Evolutionary conservation across 1,140 invertebrate genomes (phyloP), one percentile per base, ranked within the genome.

Genomic region (Ceratitis capitata): DNA sequence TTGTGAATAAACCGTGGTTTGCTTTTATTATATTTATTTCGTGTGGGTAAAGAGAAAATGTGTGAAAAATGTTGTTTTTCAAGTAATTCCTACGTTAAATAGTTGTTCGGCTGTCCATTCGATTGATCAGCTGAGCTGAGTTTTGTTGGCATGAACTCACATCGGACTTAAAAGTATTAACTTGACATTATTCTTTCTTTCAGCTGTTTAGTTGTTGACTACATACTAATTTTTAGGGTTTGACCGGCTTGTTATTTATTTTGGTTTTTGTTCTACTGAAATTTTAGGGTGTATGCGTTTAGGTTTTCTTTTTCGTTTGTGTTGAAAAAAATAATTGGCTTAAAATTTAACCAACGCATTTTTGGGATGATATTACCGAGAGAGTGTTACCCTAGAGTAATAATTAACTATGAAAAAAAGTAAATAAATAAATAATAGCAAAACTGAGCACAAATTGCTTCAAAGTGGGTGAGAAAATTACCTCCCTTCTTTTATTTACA

Each of bases 51-150:
- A 26, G 39, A 45, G 39, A 45, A 78, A 78, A 78, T 78, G 69
- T 78, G 69, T 78, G 39, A 78, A 78, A 78, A 45, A 78, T 78
- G 69, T 78, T 78, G 69, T 45, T 78, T 45, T 45, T 78, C 69
- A 78, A 78, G 69, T 78, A n/a, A n/a, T n/a, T n/a, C n/a, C n/a
- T n/a, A n/a, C n/a, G n/a, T n/a, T n/a, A n/a, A n/a, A n/a, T n/a
- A n/a, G n/a, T n/a, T n/a, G n/a, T n/a, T n/a, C n/a, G n/a, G n/a
- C n/a, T 32, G 39, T 45, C 23, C 19, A 39, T 29, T 51, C 23
- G 32, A 53, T 58, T 53, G 47, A 53, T 83, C 82, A 83, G 82
- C 82, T 83, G 82, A 56, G 51, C 51, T 56, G 51, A n/a, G 51
- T 5, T 19, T 19, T 51, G 10, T 32, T 26, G 42, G 74, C 5